Evolutionary conservation across 2,888 invertebrate species (phyloP).

Genomic region (Tromatobia lineatoria): DNA sequence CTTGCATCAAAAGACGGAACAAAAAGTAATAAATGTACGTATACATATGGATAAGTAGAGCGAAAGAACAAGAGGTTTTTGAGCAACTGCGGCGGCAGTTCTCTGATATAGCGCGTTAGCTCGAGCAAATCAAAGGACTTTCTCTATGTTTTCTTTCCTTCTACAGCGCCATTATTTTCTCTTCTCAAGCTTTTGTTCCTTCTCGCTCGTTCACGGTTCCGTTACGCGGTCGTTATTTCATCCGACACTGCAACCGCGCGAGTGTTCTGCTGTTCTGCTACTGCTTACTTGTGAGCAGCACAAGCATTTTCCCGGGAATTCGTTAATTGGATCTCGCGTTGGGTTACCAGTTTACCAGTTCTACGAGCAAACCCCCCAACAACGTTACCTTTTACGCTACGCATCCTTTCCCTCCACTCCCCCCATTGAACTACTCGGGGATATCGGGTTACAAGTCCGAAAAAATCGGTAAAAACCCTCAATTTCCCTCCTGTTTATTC

Average conservation of each 20-base stretch:
- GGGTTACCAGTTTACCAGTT: constrained; percentile 67
- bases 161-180: constrained; percentile 44
- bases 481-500: not conserved
- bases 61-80: constrained; percentile 4
- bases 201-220: constrained; percentile 45
- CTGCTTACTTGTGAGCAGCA: constrained; percentile 27
- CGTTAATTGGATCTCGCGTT: constrained; percentile 68
- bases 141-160: constrained; percentile 41
- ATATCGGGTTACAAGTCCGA: constrained; percentile 60
- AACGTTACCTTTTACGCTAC: constrained; percentile 39
- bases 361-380: constrained; percentile 52
- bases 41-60: constrained; percentile 5
- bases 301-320: constrained; percentile 62
- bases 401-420: constrained; percentile 20
- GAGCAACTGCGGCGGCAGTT: constrained; percentile 21
- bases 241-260: constrained; percentile 24
- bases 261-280: constrained; percentile 19
- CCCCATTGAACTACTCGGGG: constrained; percentile 37
- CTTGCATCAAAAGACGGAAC: not conserved
- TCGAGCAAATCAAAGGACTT: constrained; percentile 57
- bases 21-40: not conserved
- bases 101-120: constrained; percentile 1
- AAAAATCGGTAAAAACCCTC: constrained; percentile 28
- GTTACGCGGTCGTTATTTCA: constrained; percentile 60
- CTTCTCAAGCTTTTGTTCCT: constrained; percentile 41